These are phyloP conservation scores for Thalassaphorura encarpata DNA, from an alignment of 1,140 invertebrate genomes.

Conservation along the genomic window DNA sequence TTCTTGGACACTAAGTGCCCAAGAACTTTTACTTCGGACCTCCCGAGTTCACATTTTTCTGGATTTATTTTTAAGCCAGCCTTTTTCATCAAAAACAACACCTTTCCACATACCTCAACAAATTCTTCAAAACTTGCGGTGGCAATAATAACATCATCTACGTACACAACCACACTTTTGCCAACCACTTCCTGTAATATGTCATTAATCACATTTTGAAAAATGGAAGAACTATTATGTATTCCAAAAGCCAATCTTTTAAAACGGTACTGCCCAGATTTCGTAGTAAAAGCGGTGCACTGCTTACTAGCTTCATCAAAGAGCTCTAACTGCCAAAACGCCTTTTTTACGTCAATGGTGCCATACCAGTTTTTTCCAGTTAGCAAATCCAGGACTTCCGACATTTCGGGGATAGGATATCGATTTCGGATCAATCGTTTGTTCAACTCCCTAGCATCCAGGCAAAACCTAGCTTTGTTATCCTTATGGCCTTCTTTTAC, in stretches of 20 bases:
- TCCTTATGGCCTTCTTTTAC: neutral
- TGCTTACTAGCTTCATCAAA: conserved; percentile 35
- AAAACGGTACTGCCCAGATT: conserved; percentile 35
- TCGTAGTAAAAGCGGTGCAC: conserved; percentile 23
- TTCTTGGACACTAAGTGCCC: conserved; percentile 7
- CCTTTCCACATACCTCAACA: neutral
- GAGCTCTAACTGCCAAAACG: conserved; percentile 8
- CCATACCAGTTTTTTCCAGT: conserved; percentile 17
- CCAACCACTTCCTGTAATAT: conserved; percentile 29
- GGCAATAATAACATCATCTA: conserved; percentile 5
- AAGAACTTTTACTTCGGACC: conserved; percentile 7
- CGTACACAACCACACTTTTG: conserved; percentile 10
- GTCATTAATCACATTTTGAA: conserved; percentile 37
- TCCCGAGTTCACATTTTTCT: conserved; percentile 5
- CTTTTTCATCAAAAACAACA: neutral
- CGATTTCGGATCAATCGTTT: neutral
- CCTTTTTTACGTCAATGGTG: conserved; percentile 32
- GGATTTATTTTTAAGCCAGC: conserved; percentile 24
- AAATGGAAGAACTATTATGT: conserved; percentile 34
- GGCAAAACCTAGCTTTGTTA: neutral
- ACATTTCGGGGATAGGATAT: neutral
- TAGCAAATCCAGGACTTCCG: neutral
- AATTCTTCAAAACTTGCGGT: neutral
- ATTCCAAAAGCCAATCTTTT: conserved; percentile 38
- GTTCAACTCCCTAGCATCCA: neutral